These are phyloP conservation scores for Drosophila leontia DNA, from an alignment of 1,140 invertebrate genomes.

Conservation along the genomic window DNA sequence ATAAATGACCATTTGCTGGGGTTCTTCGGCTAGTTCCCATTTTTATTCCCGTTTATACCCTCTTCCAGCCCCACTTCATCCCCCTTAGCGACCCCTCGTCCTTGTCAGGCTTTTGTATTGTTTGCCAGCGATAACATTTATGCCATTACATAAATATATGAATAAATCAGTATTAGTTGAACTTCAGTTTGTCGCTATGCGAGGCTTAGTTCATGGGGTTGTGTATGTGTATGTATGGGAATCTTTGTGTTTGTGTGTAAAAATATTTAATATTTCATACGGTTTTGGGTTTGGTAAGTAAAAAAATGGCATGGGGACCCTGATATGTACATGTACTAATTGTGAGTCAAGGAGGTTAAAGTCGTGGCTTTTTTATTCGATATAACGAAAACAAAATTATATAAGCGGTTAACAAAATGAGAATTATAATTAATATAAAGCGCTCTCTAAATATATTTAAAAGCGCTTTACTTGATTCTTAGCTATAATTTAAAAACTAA, in stretches of 20 bases:
- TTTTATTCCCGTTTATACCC: slow-evolving; percentile 28
- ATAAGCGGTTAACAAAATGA: neutral
- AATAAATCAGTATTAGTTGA: slow-evolving; percentile 81
- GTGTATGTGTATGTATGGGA: slow-evolving; percentile 1
- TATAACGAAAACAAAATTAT: neutral
- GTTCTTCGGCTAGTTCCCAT: slow-evolving; percentile 20
- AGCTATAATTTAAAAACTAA: neutral
- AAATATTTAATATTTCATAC: slow-evolving; percentile 69
- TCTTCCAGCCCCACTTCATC: neutral
- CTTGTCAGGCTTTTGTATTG: slow-evolving; percentile 61
- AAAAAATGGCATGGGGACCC: slow-evolving; percentile 41
- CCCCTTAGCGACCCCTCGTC: slow-evolving; percentile 43
- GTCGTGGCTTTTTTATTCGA: neutral
- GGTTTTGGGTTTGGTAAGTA: slow-evolving; percentile 10
- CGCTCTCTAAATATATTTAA: no score
- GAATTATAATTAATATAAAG: neutral
- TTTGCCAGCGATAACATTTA: slow-evolving; percentile 77
- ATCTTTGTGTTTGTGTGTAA: slow-evolving; percentile 13
- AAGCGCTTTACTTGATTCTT: neutral
- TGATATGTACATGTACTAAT: slow-evolving; percentile 33
- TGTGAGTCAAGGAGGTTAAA: slow-evolving; percentile 20
- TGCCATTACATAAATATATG: slow-evolving; percentile 79
- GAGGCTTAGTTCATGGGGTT: slow-evolving; percentile 26
- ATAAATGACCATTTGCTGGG: slow-evolving; percentile 76
- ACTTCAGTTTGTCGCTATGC: slow-evolving; percentile 41